phyloP scores from a whole-genome alignment of 2,797 vertebrate species.

The Cyprinodon diabolis region DNA sequence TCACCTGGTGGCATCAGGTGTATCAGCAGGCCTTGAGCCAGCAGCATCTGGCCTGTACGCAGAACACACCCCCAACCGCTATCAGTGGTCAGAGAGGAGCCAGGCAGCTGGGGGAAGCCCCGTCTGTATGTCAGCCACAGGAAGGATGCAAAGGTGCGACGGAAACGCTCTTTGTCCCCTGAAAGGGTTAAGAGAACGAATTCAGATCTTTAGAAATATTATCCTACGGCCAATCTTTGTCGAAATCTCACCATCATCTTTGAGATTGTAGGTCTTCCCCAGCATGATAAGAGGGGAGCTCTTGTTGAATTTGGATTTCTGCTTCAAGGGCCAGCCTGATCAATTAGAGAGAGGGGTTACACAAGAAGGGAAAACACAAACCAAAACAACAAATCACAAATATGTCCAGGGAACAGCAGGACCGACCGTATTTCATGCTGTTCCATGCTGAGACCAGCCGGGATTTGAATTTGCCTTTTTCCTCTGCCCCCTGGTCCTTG shows the following conservation, averaged over 20 bases:
- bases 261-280: slow-evolving; percentile 81
- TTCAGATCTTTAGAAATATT: not conserved
- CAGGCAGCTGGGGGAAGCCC: slow-evolving; percentile 81
- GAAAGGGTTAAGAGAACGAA: slow-evolving; percentile 5
- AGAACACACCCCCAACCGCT: slow-evolving; percentile 93
- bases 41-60: slow-evolving; percentile 91
- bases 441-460: slow-evolving; percentile 89
- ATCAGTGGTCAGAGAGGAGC: slow-evolving; percentile 85
- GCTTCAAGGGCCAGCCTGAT: slow-evolving; percentile 86
- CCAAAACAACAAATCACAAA: not conserved
- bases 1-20: slow-evolving; percentile 87
- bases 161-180: slow-evolving; percentile 84
- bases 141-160: slow-evolving; percentile 81
- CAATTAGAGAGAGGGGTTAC: not conserved
- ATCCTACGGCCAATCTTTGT: not conserved
- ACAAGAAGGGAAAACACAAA: not conserved
- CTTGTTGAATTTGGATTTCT: slow-evolving; percentile 86
- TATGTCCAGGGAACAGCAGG: not conserved
- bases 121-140: slow-evolving; percentile 91
- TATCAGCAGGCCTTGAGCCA: slow-evolving; percentile 85
- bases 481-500: slow-evolving; percentile 61
- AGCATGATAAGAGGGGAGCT: slow-evolving; percentile 84
- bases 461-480: slow-evolving; percentile 84
- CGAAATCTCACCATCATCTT: slow-evolving; percentile 74
- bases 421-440: slow-evolving; percentile 89